Base-by-base conservation (phyloP, 2,113 vertebrate genomes). In the Aptenodytes forsteri region DNA sequence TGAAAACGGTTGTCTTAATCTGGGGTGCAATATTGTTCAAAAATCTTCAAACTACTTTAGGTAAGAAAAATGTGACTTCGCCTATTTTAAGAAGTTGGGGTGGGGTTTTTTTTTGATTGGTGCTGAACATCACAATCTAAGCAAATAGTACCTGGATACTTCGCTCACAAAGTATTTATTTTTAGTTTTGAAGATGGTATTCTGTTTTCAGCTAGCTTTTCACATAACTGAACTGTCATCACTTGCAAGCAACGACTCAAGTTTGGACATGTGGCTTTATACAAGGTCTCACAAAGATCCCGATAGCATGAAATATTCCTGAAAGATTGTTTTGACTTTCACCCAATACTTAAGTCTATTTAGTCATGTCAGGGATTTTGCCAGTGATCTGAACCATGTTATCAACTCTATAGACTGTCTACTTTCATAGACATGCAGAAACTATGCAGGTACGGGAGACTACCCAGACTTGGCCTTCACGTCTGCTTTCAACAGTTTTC, bases 281-380 rank as follows among this genome's bases (percentile, higher is more conserved):
- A 77, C 75, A 80, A 88, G 36, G 67, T 88, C 67, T 94, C 58
- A 38, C 64, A 73, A 82, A 93, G 54, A 90, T 94, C 47, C 32
- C 34, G 76, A 66, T 46, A 64, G 36, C 34, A 46, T 83, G 50
- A 95, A 80, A 83, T 95, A 80, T 77, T 83, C 46, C 38, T 58
- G 82, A 94, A 94, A 88, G 27, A 70, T 46, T 90, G 47, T 77
- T 95, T 93, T 92, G 79, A 90, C 82, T 97, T 93, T 90, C 49
- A 77, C 50, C 66, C 36, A 50, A 14, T 70, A 49, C 46, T 47
- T 73, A 42, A 62, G 40, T 83, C 71, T 83, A 30, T 85, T 96
- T 76, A 77, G 85, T 91, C 44, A 76, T 18, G 29, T 70, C 79
- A 92, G 23, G 76, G 87, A 38, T 80, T 92, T 83, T 89, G 29